Evolutionary conservation across 1,140 invertebrate genomes (phyloP).

Genomic region (Drosophila auraria): DNA sequence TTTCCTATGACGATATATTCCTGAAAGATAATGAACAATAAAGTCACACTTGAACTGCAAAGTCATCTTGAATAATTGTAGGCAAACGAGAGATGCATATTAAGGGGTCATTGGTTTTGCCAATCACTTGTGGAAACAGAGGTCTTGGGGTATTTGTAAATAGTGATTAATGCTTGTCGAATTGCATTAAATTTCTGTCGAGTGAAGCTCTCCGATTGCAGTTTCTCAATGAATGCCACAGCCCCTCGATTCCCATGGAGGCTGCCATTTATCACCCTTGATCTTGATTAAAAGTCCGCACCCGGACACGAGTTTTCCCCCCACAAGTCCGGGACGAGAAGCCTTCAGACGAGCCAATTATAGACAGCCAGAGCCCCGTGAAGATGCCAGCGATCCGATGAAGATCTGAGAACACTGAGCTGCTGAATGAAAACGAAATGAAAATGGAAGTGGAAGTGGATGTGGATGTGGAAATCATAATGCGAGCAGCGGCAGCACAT

Average conservation of each 20-base stretch:
- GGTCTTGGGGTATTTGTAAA: neutral
- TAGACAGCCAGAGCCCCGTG: conserved; percentile 75
- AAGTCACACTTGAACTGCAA: neutral
- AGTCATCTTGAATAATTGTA: neutral
- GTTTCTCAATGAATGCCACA: conserved; percentile 28
- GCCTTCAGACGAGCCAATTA: conserved; percentile 71
- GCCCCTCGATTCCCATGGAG: conserved; percentile 51
- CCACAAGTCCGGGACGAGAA: conserved; percentile 1
- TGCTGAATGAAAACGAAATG: conserved; percentile 69
- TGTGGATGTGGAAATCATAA: conserved; percentile 61
- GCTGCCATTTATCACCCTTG: conserved; percentile 68
- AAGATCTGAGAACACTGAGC: conserved; percentile 49
- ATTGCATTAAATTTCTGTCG: conserved; percentile 16
- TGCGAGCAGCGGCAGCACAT: conserved; percentile 44
- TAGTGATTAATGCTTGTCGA: conserved; percentile 25
- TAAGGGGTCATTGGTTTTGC: neutral
- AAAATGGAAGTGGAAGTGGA: conserved; percentile 4
- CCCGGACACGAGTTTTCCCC: conserved; percentile 29
- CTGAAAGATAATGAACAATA: conserved; percentile 14
- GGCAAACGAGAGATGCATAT: neutral
- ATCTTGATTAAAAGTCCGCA: conserved; percentile 74
- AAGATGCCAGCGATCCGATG: conserved; percentile 63
- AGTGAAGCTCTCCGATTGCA: conserved; percentile 23
- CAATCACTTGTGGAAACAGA: no score
- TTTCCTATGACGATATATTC: conserved; percentile 54